Conservation (phyloP, 2,113 vertebrate genomes). For the Andinoacara biseriatus region DNA sequence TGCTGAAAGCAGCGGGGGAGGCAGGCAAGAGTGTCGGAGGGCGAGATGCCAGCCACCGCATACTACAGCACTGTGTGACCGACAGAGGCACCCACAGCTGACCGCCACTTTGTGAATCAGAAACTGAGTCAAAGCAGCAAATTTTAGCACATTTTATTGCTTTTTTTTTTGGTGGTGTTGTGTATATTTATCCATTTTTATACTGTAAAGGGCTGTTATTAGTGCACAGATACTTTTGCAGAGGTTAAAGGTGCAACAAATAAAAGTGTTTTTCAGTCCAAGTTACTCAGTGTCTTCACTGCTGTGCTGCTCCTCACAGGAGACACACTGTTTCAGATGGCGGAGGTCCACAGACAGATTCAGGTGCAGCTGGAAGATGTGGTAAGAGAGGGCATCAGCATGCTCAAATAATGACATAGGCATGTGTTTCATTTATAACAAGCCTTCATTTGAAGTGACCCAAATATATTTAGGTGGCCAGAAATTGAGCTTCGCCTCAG, state of each 20-base stretch:
- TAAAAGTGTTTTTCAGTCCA: not conserved
- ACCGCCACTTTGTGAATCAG: conserved; percentile 44
- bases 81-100: conserved; percentile 58
- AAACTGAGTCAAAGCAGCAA: conserved; percentile 34
- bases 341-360: conserved; percentile 88
- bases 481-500: not conserved
- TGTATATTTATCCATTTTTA: not conserved
- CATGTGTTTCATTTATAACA: not conserved
- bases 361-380: conserved; percentile 88
- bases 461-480: not conserved
- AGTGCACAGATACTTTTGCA: not conserved
- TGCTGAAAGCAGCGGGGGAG: conserved; percentile 82
- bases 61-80: conserved; percentile 72
- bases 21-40: conserved; percentile 74
- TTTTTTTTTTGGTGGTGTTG: not conserved
- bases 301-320: conserved; percentile 68
- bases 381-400: conserved; percentile 69
- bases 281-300: not conserved
- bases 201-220: not conserved
- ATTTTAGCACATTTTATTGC: conserved; percentile 1
- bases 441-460: not conserved
- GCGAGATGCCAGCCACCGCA: conserved; percentile 79
- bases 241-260: not conserved
- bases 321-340: conserved; percentile 88
- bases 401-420: not conserved